Conservation (phyloP, 2,888 invertebrate species). For the Phortica okadai region DNA sequence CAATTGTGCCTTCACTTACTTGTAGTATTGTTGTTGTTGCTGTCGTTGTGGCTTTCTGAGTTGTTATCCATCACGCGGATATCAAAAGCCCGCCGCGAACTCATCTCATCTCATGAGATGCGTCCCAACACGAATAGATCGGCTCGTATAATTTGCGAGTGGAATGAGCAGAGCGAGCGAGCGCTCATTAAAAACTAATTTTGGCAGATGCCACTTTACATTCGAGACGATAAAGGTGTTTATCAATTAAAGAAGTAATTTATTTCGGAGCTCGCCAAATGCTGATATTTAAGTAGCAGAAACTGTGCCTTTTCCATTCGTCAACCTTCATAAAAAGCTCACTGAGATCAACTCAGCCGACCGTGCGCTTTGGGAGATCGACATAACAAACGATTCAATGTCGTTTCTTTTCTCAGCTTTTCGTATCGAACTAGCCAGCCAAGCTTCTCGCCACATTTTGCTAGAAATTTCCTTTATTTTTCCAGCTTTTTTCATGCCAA, state of each 20-base stretch:
- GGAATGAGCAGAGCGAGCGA: conserved; percentile 28
- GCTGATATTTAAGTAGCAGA: conserved; percentile 2
- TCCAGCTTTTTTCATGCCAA: conserved; percentile 49
- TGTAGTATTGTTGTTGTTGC: conserved; percentile 31
- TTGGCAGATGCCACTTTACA: conserved; percentile 44
- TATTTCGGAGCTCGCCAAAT: conserved; percentile 35
- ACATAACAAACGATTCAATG: conserved; percentile 24
- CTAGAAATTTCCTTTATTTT: conserved; percentile 56
- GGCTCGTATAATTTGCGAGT: background rate
- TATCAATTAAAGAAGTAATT: conserved; percentile 67
- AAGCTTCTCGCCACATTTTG: conserved; percentile 48
- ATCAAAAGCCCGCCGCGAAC: conserved; percentile 18
- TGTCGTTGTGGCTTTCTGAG: conserved; percentile 45
- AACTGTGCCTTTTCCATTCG: conserved; percentile 20
- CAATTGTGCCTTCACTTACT: conserved; percentile 43
- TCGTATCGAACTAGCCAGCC: background rate
- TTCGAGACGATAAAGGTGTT: conserved; percentile 58
- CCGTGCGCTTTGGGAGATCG: conserved; percentile 38
- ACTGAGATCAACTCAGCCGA: conserved; percentile 2
- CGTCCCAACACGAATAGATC: background rate
- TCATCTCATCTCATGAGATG: background rate
- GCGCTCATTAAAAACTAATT: conserved; percentile 68
- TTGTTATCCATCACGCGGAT: conserved; percentile 39
- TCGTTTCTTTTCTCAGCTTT: background rate
- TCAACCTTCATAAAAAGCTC: conserved; percentile 19